Evolutionary conservation across 2,113 vertebrate species (phyloP), one percentile per base, ranked within the genome.

Genomic region (Pedionomus torquatus): DNA sequence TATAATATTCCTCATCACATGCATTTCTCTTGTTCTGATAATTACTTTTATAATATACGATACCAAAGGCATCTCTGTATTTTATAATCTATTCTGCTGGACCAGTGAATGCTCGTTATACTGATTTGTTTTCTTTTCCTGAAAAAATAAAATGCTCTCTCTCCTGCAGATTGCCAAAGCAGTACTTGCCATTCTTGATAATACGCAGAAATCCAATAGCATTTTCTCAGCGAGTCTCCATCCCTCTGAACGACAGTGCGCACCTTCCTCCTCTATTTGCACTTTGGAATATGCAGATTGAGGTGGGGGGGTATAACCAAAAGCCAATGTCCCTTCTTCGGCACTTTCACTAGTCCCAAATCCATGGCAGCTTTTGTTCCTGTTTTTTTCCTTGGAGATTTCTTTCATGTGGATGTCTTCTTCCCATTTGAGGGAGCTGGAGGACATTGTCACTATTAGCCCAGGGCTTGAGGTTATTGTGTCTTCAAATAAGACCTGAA

Each of bases 151-250:
- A 43, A 14, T 10, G 51, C 3, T 11, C 7, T 5, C 12, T 19
- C 13, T 69, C 16, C 9, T 39, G 15, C 25, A 6, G 1, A 20
- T 30, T 49, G 3, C 35, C 26, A 35, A 43, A 69, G 35, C 33
- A 71, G 20, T 57, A 39, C 24, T 17, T 33, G 17, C 11, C 21
- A 13, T 79, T 85, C 39, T 10, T 31, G 10, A 43, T 39, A 71
- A 39, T 21, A 31, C 15, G 30, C 26, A 89, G 64, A 91, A 87
- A 68, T 55, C 10, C 8, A 17, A 46, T 52, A 31, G 26, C 13
- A 4, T 20, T 65, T n/a, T 57, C 26, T 54, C 0, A 1, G n/a
- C 7, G 25, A 39, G 19, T 1, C 5, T n/a, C 21, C 28, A 25
- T 28, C 23, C 31, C 11, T 52, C 54, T 49, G 54, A 57, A 65